phyloP scores from a whole-genome alignment of 2,797 vertebrate genomes.

The Halcyon badia region DNA sequence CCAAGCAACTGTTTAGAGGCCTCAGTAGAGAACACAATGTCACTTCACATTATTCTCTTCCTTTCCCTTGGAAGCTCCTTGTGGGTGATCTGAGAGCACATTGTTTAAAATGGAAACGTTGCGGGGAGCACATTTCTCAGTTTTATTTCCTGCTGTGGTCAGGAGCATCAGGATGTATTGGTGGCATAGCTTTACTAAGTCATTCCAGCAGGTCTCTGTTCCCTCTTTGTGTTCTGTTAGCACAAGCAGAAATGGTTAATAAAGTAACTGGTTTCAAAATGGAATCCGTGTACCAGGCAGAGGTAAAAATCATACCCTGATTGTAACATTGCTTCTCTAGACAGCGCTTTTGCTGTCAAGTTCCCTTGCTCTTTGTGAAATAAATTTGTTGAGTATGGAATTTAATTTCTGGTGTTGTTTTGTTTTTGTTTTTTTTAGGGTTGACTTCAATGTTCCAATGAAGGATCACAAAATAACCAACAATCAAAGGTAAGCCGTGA shows the following conservation, averaged over 20 bases:
- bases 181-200: background rate
- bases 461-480: conserved; percentile 98
- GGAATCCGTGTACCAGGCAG: background rate
- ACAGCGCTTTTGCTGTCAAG: background rate
- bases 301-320: background rate
- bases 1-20: background rate
- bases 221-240: background rate
- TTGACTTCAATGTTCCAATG: conserved; percentile 99
- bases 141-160: background rate
- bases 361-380: background rate
- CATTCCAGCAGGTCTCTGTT: background rate
- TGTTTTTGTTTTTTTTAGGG: conserved; percentile 80
- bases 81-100: accelerated
- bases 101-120: background rate
- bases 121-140: background rate
- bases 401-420: background rate
- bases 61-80: background rate
- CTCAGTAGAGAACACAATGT: background rate
- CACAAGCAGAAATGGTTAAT: background rate
- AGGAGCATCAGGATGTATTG: background rate
- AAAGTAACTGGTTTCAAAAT: background rate
- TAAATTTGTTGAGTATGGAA: background rate
- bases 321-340: background rate
- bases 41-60: accelerated
- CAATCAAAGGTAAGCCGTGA: conserved; percentile 92